Conservation (phyloP, 2,113 vertebrate species). For the Holacanthus passer region DNA sequence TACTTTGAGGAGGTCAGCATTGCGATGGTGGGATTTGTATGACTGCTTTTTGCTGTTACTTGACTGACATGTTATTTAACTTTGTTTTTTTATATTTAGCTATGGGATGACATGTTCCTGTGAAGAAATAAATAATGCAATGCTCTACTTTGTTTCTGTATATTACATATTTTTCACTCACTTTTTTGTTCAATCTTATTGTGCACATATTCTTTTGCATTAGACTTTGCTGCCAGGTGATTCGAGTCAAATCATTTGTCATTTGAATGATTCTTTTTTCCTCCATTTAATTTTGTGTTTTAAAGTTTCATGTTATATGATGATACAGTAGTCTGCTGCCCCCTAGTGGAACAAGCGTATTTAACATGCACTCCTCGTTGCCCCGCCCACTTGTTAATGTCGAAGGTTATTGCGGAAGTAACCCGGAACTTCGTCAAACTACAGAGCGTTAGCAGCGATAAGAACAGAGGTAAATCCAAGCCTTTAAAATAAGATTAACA, state of each 20-base stretch:
- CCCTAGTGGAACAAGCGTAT: too few relatives aligned
- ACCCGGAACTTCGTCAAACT: neutral
- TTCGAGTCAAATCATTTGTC: neutral
- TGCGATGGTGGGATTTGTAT: neutral
- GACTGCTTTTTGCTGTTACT: conserved; percentile 7
- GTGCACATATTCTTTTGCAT: too few relatives aligned
- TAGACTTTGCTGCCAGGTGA: too few relatives aligned
- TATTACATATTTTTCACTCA: too few relatives aligned
- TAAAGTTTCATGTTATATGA: too few relatives aligned
- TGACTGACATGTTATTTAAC: conserved; percentile 11
- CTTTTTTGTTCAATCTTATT: too few relatives aligned
- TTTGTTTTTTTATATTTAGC: conserved; percentile 42
- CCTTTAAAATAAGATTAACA: neutral
- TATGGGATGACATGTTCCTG: conserved; percentile 14
- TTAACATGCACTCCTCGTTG: neutral
- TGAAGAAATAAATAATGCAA: conserved; percentile 37
- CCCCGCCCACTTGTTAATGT: neutral
- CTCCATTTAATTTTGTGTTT: neutral
- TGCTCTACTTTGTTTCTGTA: neutral
- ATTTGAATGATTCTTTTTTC: neutral
- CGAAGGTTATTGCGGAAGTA: conserved; percentile 45
- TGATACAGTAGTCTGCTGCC: neutral
- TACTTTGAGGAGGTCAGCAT: neutral
- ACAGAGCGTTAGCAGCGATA: rapidly evolving
- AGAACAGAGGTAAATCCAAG: rapidly evolving